Percentiles rank a stretch among this genome's conserved stretches.
Conservation (phyloP, 2,888 invertebrate genomes). For the Vanessa cardui region DNA sequence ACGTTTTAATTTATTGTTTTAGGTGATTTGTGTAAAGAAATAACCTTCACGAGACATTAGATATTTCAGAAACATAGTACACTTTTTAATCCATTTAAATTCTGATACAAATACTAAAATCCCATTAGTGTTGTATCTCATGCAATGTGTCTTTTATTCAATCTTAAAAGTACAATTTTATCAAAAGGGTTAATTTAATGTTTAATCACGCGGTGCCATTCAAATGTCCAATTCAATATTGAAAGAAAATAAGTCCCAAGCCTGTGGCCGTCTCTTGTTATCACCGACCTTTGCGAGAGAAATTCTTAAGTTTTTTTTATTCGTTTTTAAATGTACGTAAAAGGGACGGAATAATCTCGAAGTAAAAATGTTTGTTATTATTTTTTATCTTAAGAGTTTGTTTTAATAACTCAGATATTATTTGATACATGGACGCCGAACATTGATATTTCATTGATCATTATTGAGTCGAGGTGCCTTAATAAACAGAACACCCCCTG, state of each 20-base stretch:
- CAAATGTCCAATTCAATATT: conserved; percentile 29
- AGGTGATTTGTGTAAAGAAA: no score
- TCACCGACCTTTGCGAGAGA: conserved; percentile 22
- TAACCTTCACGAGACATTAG: no score
- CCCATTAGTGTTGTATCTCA: conserved; percentile 19
- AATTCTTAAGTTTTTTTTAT: conserved; percentile 27
- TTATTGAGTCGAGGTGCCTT: no score
- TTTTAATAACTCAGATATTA: no score
- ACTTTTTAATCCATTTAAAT: neutral
- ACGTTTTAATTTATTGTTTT: no score
- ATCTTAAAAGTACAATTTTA: conserved; percentile 25
- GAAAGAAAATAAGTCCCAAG: conserved; percentile 28
- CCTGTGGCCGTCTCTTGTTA: conserved; percentile 17
- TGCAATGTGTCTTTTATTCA: conserved; percentile 23
- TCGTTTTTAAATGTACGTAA: conserved; percentile 11
- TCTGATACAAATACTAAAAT: neutral
- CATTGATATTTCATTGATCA: no score
- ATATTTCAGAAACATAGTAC: neutral
- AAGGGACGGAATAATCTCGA: neutral
- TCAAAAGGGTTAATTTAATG: conserved; percentile 30
- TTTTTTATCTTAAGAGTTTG: no score
- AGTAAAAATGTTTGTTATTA: no score
- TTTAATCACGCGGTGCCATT: conserved; percentile 32
- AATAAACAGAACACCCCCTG: no score
- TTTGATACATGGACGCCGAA: no score